A percentile compares a stretch with the other conserved stretches of the same genome.
Evolutionary conservation across 2,888 invertebrate genomes (phyloP).

Genomic region (Netelia virgata): DNA sequence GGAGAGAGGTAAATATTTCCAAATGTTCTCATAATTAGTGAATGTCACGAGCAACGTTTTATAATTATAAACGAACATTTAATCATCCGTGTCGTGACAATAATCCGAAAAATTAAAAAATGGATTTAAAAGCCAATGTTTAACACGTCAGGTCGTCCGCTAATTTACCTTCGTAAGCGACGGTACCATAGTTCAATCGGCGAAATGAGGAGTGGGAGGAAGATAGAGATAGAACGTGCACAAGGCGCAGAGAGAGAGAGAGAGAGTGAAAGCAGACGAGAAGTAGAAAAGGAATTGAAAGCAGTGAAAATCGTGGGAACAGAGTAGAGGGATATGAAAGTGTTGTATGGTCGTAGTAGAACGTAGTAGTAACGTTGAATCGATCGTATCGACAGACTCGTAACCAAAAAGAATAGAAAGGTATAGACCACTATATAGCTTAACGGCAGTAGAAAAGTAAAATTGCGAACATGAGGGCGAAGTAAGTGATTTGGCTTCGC

Average conservation of each 20-base stretch:
- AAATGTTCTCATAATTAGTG: neutral
- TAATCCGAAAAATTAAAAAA: neutral
- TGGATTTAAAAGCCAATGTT: neutral
- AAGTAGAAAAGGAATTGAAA: conserved; percentile 16
- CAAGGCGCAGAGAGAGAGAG: conserved; percentile 10
- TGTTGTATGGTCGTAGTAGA: neutral
- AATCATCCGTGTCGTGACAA: neutral
- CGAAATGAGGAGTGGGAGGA: neutral
- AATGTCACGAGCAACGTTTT: neutral
- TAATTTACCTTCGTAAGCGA: neutral
- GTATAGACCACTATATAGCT: neutral
- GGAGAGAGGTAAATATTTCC: conserved; percentile 52
- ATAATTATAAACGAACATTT: neutral
- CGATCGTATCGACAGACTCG: conserved; percentile 66
- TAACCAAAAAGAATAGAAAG: conserved; percentile 14
- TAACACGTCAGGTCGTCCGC: neutral
- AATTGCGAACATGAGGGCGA: neutral
- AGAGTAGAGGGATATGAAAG: neutral
- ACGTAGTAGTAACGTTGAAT: conserved; percentile 49
- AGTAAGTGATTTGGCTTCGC: conserved; percentile 24
- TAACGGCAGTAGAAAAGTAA: neutral
- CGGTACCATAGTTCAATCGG: neutral
- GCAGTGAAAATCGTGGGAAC: neutral
- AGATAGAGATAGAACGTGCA: conserved; percentile 2
- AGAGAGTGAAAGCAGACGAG: conserved; percentile 14